Percentiles rank a stretch among this genome's conserved stretches.
These are phyloP conservation scores for Sitophilus oryzae DNA, from an alignment of 1,140 invertebrate species.

Conservation along the genomic window DNA sequence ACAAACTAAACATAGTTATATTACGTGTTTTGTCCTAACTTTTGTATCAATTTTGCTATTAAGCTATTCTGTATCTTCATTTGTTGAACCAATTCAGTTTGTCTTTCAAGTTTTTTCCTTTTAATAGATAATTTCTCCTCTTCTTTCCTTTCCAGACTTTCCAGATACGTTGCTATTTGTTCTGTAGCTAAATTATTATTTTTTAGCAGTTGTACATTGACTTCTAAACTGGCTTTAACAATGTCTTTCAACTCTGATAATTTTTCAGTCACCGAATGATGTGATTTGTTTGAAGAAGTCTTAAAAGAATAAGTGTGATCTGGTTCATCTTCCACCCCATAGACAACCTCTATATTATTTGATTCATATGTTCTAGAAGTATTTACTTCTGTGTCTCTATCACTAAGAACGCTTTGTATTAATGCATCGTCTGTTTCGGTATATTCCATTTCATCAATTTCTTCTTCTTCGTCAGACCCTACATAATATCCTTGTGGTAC, in stretches of 20 bases:
- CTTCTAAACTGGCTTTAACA: slow-evolving; percentile 7
- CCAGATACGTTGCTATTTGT: slow-evolving; percentile 8
- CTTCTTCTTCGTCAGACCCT: no score
- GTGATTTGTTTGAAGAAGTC: neutral
- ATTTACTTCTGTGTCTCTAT: no score
- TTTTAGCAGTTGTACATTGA: slow-evolving; percentile 8
- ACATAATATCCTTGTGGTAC: no score
- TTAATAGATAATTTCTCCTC: slow-evolving; percentile 10
- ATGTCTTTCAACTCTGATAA: slow-evolving; percentile 2
- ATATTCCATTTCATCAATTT: no score
- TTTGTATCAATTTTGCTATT: slow-evolving; percentile 18
- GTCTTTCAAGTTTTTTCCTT: slow-evolving; percentile 8
- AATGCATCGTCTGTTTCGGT: no score
- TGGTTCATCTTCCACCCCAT: neutral
- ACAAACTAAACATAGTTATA: no score
- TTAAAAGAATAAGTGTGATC: neutral
- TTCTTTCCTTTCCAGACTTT: slow-evolving; percentile 10
- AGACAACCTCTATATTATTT: no score
- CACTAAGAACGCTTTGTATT: no score
- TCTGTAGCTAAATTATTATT: slow-evolving; percentile 4
- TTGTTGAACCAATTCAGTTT: slow-evolving; percentile 8
- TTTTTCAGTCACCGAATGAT: neutral
- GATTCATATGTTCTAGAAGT: no score
- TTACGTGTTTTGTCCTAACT: no score
- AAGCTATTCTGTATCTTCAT: slow-evolving; percentile 18